phyloP scores from a whole-genome alignment of 2,113 vertebrate species.

The Xyliphius kryptos region DNA sequence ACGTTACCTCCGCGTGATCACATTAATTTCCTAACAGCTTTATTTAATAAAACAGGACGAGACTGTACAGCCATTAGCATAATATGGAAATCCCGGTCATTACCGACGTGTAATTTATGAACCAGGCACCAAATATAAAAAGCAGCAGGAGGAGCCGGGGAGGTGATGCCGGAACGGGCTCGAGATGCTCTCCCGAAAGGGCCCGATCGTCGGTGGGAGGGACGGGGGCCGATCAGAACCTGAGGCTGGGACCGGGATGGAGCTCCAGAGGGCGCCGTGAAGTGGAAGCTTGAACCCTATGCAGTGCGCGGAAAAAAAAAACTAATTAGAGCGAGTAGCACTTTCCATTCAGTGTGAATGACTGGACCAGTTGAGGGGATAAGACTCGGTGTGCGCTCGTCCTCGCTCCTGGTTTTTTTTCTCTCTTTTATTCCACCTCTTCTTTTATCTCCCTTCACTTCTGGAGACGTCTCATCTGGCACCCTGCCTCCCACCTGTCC shows the following conservation, averaged over 20 bases:
- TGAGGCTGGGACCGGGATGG: constrained; percentile 19
- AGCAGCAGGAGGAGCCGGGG: constrained; percentile 45
- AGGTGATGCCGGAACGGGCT: constrained; percentile 47
- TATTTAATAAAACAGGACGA: constrained; percentile 75
- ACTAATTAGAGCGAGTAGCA: constrained; percentile 54
- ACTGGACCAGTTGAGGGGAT: constrained; percentile 50
- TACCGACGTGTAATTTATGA: constrained; percentile 66
- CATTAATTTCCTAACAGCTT: constrained; percentile 68
- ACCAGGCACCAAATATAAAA: constrained; percentile 30
- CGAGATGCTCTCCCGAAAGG: constrained; percentile 40
- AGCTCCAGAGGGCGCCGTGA: constrained; percentile 40
- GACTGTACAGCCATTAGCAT: constrained; percentile 61
- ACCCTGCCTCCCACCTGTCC: constrained; percentile 24
- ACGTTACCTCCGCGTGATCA: constrained; percentile 50
- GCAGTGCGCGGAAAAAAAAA: constrained; percentile 56
- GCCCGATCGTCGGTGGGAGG: constrained; percentile 49
- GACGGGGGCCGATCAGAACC: constrained; percentile 26
- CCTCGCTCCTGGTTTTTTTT: constrained; percentile 26
- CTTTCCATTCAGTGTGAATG: constrained; percentile 48
- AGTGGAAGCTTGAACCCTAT: constrained; percentile 46
- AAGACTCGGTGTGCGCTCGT: constrained; percentile 8
- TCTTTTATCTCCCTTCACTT: constrained; percentile 35
- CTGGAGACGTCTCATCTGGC: constrained; percentile 35
- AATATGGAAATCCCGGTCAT: constrained; percentile 71
- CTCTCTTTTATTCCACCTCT: constrained; percentile 18